Percentiles rank a stretch among this genome's conserved stretches.
Conservation (phyloP, 2,797 vertebrate genomes). For the Pogoniulus pusillus region DNA sequence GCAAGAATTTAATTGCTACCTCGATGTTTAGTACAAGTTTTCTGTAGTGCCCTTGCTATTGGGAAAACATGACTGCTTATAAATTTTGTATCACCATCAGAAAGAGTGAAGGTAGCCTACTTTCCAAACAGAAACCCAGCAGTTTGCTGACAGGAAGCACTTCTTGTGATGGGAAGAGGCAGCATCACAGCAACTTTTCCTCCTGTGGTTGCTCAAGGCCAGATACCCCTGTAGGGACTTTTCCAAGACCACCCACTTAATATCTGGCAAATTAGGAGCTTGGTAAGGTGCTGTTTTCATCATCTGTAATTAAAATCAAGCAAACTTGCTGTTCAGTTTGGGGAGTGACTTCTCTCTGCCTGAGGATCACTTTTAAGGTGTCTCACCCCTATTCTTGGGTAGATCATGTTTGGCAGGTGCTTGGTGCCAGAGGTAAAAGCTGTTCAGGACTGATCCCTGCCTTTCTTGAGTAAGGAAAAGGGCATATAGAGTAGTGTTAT, state of each 20-base stretch:
- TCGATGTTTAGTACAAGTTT: background rate
- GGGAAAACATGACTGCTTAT: background rate
- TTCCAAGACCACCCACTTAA: background rate
- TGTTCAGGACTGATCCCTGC: background rate
- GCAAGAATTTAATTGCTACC: background rate
- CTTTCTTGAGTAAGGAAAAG: background rate
- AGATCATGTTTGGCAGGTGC: background rate
- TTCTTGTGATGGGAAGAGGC: background rate
- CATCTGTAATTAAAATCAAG: background rate
- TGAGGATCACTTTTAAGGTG: background rate
- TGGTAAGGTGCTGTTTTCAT: background rate
- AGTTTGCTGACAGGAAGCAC: background rate
- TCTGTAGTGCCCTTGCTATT: background rate
- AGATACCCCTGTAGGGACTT: background rate
- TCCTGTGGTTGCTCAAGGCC: background rate
- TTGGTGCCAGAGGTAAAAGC: background rate
- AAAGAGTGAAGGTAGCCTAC: background rate
- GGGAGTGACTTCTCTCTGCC: rapidly evolving
- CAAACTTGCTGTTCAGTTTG: background rate
- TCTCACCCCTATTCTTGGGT: background rate
- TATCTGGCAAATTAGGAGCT: background rate
- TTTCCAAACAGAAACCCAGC: background rate
- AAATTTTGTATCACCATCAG: background rate
- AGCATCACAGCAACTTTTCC: background rate
- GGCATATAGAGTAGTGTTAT: background rate